These are phyloP conservation scores for Cylindroiulus punctatus DNA, from an alignment of 2,888 invertebrate species.

Conservation along the genomic window DNA sequence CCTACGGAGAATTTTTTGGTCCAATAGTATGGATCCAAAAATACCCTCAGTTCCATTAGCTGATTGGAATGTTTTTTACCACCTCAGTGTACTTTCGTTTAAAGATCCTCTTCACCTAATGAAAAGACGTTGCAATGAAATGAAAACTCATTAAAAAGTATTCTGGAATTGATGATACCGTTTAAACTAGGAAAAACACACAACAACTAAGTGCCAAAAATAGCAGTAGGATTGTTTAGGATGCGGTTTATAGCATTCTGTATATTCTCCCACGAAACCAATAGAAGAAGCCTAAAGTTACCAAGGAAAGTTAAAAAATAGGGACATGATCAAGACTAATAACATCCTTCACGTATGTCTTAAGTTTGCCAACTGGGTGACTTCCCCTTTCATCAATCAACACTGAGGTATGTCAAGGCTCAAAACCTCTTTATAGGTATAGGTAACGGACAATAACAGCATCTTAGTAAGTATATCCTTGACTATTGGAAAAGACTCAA, in stretches of 20 bases:
- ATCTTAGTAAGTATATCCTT: not conserved
- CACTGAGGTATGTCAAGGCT: slow-evolving; percentile 22
- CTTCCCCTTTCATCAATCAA: not conserved
- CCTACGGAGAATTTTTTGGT: no score
- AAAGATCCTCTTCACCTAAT: no score
- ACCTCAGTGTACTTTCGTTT: no score
- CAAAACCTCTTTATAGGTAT: not conserved
- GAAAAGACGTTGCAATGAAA: not conserved
- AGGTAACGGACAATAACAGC: not conserved
- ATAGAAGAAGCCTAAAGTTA: not conserved
- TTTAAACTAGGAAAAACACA: not conserved
- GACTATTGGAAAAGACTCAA: not conserved
- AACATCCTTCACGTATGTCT: not conserved
- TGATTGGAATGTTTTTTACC: no score
- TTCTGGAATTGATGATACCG: not conserved
- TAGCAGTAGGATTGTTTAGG: not conserved
- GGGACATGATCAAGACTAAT: not conserved
- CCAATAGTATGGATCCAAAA: no score
- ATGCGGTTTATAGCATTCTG: not conserved
- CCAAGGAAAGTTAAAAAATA: not conserved
- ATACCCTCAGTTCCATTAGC: no score
- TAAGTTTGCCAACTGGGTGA: not conserved
- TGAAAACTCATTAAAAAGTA: not conserved
- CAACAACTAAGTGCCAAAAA: not conserved
- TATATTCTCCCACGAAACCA: not conserved